A percentile compares a stretch with the other conserved stretches of the same genome.
Conservation (phyloP, 2,888 invertebrate genomes). For the Sylvicola fuscatus region DNA sequence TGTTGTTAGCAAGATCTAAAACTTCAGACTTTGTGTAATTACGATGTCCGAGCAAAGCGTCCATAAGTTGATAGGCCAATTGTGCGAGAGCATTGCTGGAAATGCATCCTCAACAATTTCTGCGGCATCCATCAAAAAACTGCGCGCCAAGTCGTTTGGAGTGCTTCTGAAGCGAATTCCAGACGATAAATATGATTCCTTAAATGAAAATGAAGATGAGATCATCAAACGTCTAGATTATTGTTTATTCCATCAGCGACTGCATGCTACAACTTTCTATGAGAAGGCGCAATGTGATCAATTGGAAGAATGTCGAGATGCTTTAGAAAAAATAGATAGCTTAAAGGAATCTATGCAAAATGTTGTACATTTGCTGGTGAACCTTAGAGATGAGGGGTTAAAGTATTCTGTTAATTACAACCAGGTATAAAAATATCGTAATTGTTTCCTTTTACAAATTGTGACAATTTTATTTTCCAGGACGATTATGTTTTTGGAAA, state of each 20-base stretch:
- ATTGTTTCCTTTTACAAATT: not conserved
- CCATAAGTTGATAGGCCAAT: too few species aligned
- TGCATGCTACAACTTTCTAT: not conserved
- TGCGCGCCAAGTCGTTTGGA: too few species aligned
- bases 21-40: too few species aligned
- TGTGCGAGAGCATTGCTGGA: too few species aligned
- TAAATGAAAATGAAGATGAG: too few species aligned
- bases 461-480: not conserved
- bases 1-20: too few species aligned
- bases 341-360: not conserved
- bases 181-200: too few species aligned
- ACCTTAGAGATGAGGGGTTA: not conserved
- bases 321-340: not conserved
- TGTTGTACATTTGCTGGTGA: not conserved
- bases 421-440: not conserved
- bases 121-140: too few species aligned
- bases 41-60: too few species aligned
- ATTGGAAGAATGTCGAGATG: not conserved
- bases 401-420: not conserved
- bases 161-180: too few species aligned
- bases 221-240: not conserved
- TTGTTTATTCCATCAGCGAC: not conserved
- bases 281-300: not conserved
- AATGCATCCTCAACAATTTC: too few species aligned
- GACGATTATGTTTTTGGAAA: not conserved